phyloP scores from a whole-genome alignment of 2,797 vertebrate species.

The Halcyon chelicuti region DNA sequence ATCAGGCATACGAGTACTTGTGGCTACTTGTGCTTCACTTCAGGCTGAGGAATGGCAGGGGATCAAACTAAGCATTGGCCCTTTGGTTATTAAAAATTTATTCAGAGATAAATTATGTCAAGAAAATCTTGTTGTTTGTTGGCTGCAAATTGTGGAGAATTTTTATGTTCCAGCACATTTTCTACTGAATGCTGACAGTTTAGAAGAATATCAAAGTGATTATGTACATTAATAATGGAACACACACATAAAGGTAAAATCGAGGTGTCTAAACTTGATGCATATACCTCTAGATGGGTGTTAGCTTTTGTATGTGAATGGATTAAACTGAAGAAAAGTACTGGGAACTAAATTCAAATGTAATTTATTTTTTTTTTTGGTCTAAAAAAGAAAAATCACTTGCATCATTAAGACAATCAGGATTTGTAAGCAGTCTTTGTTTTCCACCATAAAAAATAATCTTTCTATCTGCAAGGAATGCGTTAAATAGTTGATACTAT shows the following conservation, averaged over 20 bases:
- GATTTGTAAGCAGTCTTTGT: background rate
- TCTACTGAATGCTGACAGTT: background rate
- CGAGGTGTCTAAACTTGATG: background rate
- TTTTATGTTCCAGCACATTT: background rate
- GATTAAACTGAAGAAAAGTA: background rate
- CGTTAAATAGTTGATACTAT: background rate
- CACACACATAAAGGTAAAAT: background rate
- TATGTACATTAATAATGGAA: slow-evolving; percentile 22
- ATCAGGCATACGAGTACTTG: background rate
- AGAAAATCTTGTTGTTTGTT: background rate
- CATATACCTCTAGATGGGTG: background rate
- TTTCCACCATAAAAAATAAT: background rate
- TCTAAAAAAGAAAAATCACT: background rate
- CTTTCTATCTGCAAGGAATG: background rate
- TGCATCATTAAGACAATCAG: background rate
- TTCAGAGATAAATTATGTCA: background rate
- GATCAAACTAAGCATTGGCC: background rate
- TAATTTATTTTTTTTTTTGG: background rate
- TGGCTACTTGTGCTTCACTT: background rate
- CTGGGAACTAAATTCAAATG: background rate
- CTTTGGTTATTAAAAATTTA: slow-evolving; percentile 15
- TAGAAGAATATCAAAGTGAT: background rate
- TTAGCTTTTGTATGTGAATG: background rate
- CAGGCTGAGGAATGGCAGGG: background rate
- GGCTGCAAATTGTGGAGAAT: background rate